phyloP scores from a whole-genome alignment of 2,888 invertebrate species.

The Cenopis cana region DNA sequence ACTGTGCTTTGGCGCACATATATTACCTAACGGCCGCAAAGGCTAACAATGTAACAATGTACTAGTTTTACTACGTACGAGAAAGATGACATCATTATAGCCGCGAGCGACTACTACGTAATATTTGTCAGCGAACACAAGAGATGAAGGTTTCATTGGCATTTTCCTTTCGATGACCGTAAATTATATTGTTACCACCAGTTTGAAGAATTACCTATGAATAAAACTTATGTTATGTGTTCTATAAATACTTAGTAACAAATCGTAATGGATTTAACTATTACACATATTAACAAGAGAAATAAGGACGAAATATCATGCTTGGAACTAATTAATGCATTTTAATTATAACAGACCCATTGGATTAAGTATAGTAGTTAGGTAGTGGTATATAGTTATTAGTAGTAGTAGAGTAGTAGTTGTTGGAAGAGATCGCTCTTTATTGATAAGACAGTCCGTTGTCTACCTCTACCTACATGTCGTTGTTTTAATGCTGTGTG shows the following conservation, averaged over 20 bases:
- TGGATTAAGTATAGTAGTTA: too few species aligned
- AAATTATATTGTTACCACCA: background rate
- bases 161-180: slow-evolving; percentile 16
- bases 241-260: background rate
- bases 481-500: too few species aligned
- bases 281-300: background rate
- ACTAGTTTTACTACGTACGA: slow-evolving; percentile 62
- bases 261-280: background rate
- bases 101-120: slow-evolving; percentile 33
- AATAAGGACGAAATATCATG: background rate
- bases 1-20: slow-evolving; percentile 26
- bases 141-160: slow-evolving; percentile 18
- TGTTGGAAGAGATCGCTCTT: too few species aligned
- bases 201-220: slow-evolving; percentile 16
- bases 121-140: background rate
- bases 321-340: background rate
- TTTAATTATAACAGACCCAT: too few species aligned
- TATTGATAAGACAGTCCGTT: too few species aligned
- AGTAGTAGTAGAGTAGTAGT: too few species aligned
- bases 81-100: slow-evolving; percentile 66
- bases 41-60: slow-evolving; percentile 67
- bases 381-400: too few species aligned
- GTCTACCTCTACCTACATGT: too few species aligned
- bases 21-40: slow-evolving; percentile 52
- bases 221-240: too few species aligned